These are phyloP conservation scores for Ornithoptera priamus DNA, from an alignment of 2,888 invertebrate species.

Conservation along the genomic window DNA sequence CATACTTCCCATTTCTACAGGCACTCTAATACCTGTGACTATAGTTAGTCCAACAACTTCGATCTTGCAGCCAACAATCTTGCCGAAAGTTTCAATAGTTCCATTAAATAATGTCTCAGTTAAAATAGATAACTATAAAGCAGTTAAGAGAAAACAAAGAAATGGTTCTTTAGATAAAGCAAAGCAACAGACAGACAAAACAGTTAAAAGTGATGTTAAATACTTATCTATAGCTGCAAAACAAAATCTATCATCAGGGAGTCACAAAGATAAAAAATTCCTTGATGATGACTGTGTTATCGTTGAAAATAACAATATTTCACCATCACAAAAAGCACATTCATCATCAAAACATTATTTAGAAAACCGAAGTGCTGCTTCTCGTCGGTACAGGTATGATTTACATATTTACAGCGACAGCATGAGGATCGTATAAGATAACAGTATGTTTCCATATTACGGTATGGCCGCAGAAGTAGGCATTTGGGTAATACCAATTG, in stretches of 20 bases:
- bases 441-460: too few relatives aligned
- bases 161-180: conserved; percentile 25
- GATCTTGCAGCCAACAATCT: conserved; percentile 11
- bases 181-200: conserved; percentile 29
- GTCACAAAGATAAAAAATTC: neutral
- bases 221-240: neutral
- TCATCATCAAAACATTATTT: conserved; percentile 35
- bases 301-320: conserved; percentile 26
- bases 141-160: conserved; percentile 44
- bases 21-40: conserved; percentile 56
- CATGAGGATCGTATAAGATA: too few relatives aligned
- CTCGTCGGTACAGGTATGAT: conserved; percentile 49
- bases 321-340: conserved; percentile 26
- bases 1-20: conserved; percentile 46
- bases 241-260: conserved; percentile 1
- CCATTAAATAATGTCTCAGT: conserved; percentile 41
- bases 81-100: conserved; percentile 52
- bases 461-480: too few relatives aligned
- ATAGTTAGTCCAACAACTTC: conserved; percentile 34
- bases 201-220: conserved; percentile 23
- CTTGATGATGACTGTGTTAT: conserved; percentile 13
- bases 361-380: conserved; percentile 59
- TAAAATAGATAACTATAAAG: conserved; percentile 39
- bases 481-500: too few relatives aligned
- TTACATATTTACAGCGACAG: too few relatives aligned